Percentiles rank a stretch among this genome's conserved stretches.
These are phyloP conservation scores for Oligia fasciuncula DNA, from an alignment of 2,888 invertebrate genomes.

Conservation along the genomic window DNA sequence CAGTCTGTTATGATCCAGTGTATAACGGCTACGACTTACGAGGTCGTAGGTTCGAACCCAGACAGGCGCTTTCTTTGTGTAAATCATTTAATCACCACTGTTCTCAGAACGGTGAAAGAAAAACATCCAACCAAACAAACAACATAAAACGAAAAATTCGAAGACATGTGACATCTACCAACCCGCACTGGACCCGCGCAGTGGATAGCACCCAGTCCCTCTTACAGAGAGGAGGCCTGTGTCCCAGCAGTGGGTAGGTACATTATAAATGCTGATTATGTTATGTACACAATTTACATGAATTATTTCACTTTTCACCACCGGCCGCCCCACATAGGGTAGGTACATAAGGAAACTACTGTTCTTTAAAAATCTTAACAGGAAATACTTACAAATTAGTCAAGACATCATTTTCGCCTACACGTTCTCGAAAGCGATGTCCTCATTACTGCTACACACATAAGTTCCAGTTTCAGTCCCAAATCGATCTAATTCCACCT, in stretches of 20 bases:
- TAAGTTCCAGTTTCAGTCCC: slow-evolving; percentile 15
- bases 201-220: too few species aligned
- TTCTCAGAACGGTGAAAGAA: background rate
- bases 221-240: too few species aligned
- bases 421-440: background rate
- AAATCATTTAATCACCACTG: background rate
- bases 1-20: background rate
- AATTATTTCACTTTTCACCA: too few species aligned
- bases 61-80: background rate
- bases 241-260: too few species aligned
- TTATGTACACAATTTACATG: background rate
- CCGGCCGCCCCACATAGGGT: background rate
- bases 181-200: too few species aligned
- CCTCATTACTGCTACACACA: background rate
- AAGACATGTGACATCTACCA: too few species aligned
- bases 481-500: slow-evolving; percentile 24
- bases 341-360: background rate
- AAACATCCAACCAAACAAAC: too few species aligned
- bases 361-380: background rate
- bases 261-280: background rate
- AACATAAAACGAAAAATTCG: too few species aligned
- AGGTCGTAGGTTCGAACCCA: background rate
- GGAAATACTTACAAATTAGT: background rate
- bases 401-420: background rate
- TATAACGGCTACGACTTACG: background rate